Evolutionary conservation across 2,888 invertebrate species (phyloP).

Genomic region (Melolontha melolontha): DNA sequence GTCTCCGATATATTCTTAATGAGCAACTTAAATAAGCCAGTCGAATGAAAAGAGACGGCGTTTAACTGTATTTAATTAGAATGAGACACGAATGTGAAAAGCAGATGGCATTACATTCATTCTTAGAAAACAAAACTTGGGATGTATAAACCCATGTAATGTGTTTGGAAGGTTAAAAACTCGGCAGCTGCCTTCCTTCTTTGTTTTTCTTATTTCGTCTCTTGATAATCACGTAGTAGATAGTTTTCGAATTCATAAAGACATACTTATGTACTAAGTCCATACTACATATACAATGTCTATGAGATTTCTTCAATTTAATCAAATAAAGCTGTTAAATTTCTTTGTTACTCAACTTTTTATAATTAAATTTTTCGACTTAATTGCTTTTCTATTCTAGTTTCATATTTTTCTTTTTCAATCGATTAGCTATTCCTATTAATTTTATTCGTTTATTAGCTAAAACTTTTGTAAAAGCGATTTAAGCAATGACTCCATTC

Average conservation of each 20-base stretch:
- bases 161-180: slow-evolving; percentile 7
- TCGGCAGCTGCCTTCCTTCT: slow-evolving; percentile 5
- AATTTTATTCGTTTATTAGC: too few species aligned
- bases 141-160: slow-evolving; percentile 5
- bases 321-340: too few species aligned
- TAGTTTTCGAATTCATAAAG: background rate
- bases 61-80: slow-evolving; percentile 9
- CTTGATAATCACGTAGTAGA: background rate
- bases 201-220: slow-evolving; percentile 3
- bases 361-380: too few species aligned
- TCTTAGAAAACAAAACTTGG: slow-evolving; percentile 18
- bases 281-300: too few species aligned
- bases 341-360: too few species aligned
- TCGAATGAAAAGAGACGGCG: background rate
- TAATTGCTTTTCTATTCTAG: too few species aligned
- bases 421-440: too few species aligned
- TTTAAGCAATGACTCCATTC: too few species aligned
- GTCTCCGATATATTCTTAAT: background rate
- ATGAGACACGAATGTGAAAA: slow-evolving; percentile 26
- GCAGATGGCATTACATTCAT: slow-evolving; percentile 16
- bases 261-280: too few species aligned
- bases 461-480: too few species aligned
- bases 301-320: too few species aligned
- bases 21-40: background rate
- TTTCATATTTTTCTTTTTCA: too few species aligned